Evolutionary conservation across 2,797 vertebrate species (phyloP).

Genomic region (Protonibea diacanthus): DNA sequence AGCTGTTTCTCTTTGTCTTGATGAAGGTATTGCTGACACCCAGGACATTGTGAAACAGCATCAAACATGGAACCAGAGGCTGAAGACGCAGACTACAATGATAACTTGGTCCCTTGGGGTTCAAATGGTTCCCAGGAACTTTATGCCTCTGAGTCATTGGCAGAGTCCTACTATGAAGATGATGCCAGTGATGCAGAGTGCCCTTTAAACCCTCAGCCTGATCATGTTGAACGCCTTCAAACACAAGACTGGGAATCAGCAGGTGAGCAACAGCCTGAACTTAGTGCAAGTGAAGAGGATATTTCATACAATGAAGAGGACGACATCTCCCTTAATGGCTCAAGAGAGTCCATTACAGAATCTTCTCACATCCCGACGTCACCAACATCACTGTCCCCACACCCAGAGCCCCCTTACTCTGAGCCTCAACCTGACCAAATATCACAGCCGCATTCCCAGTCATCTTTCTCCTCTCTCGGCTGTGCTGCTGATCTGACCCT

Average conservation of each 20-base stretch:
- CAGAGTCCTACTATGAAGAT: constrained; percentile 72
- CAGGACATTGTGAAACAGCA: constrained; percentile 43
- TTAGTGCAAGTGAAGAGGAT: constrained; percentile 65
- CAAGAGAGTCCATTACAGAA: constrained; percentile 44
- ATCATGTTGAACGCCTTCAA: constrained; percentile 49
- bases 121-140: constrained; percentile 75
- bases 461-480: constrained; percentile 68
- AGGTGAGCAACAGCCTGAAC: constrained; percentile 81
- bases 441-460: constrained; percentile 67
- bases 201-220: constrained; percentile 52
- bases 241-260: constrained; percentile 67
- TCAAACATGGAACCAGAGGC: constrained; percentile 74
- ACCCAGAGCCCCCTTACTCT: constrained; percentile 53
- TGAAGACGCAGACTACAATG: constrained; percentile 56
- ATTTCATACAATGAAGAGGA: constrained; percentile 57
- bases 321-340: constrained; percentile 48
- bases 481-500: constrained; percentile 65
- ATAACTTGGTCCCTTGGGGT: constrained; percentile 58
- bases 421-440: constrained; percentile 63
- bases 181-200: constrained; percentile 74
- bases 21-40: constrained; percentile 59
- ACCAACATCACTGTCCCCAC: constrained; percentile 71
- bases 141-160: constrained; percentile 69
- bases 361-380: constrained; percentile 49
- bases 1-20: constrained; percentile 51